Conservation (phyloP, 2,113 vertebrate species). For the Ploceus nigricollis region DNA sequence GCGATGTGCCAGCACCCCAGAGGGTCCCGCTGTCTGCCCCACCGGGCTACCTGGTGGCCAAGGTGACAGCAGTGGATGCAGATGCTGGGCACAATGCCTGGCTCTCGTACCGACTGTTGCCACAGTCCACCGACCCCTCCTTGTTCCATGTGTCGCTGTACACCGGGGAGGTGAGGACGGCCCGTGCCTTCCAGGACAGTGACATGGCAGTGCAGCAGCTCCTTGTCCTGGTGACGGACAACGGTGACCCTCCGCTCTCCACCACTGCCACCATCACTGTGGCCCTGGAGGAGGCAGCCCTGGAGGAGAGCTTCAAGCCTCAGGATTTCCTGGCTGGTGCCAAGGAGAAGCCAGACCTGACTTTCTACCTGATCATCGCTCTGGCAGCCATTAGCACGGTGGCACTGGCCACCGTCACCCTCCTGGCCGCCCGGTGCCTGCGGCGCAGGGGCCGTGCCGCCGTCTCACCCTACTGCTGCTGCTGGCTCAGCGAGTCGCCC, state of each 20-base stretch:
- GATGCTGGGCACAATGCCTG: conserved; percentile 87
- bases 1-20: conserved; percentile 68
- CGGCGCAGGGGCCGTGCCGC: conserved; percentile 20
- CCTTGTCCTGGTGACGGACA: conserved; percentile 79
- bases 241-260: conserved; percentile 83
- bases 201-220: conserved; percentile 79
- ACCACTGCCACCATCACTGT: conserved; percentile 81
- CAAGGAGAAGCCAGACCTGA: conserved; percentile 73
- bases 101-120: conserved; percentile 80
- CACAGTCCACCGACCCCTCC: conserved; percentile 78
- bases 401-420: conserved; percentile 68
- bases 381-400: conserved; percentile 73
- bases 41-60: conserved; percentile 82
- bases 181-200: conserved; percentile 75
- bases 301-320: conserved; percentile 69
- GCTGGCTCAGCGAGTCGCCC: conserved; percentile 67
- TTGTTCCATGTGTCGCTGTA: conserved; percentile 80
- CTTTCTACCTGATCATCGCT: conserved; percentile 84
- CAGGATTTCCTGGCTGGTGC: conserved; percentile 65
- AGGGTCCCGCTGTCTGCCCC: conserved; percentile 78
- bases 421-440: conserved; percentile 74
- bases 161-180: conserved; percentile 84
- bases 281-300: conserved; percentile 78
- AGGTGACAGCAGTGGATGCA: conserved; percentile 85
- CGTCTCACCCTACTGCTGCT: conserved; percentile 67